These are phyloP conservation scores for Ochlodes sylvanus DNA, from an alignment of 2,888 invertebrate species.

Conservation along the genomic window DNA sequence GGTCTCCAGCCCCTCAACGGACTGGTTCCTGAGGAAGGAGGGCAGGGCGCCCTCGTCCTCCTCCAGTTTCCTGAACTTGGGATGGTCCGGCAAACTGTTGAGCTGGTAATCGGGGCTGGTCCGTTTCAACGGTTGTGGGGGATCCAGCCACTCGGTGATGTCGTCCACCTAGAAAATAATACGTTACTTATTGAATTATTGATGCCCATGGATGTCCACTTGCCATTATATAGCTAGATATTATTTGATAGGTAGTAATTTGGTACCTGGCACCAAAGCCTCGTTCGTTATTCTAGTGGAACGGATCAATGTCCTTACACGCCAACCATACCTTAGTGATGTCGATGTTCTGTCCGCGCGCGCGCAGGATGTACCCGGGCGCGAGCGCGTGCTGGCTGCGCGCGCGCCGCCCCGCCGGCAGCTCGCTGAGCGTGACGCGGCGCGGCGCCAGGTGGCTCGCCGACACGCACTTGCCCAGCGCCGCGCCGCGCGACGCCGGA, in stretches of 20 bases:
- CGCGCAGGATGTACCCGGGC: slow-evolving; percentile 74
- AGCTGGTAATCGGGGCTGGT: slow-evolving; percentile 62
- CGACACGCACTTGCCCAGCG: slow-evolving; percentile 78
- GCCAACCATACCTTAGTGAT: slow-evolving; percentile 65
- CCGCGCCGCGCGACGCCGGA: slow-evolving; percentile 28
- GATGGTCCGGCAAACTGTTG: slow-evolving; percentile 50
- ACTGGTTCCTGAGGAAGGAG: slow-evolving; percentile 76
- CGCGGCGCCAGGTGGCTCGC: slow-evolving; percentile 65
- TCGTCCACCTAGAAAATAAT: slow-evolving; percentile 68
- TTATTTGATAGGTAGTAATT: too few species aligned
- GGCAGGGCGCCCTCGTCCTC: slow-evolving; percentile 51
- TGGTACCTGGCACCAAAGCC: too few species aligned
- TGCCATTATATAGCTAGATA: too few species aligned
- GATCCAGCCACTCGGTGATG: slow-evolving; percentile 76
- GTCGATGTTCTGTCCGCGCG: slow-evolving; percentile 62
- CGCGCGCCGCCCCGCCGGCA: slow-evolving; percentile 48
- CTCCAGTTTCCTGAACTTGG: slow-evolving; percentile 53
- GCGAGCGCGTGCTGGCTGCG: slow-evolving; percentile 61
- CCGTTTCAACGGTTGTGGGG: slow-evolving; percentile 65
- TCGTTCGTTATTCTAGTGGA: too few species aligned
- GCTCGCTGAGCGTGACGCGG: slow-evolving; percentile 42
- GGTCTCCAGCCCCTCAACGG: slow-evolving; percentile 72
- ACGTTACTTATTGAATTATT: not conserved
- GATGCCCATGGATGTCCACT: too few species aligned
- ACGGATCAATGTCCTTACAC: too few species aligned